Conservation (phyloP, 2,113 vertebrate genomes). For the Oryzias woworae region DNA sequence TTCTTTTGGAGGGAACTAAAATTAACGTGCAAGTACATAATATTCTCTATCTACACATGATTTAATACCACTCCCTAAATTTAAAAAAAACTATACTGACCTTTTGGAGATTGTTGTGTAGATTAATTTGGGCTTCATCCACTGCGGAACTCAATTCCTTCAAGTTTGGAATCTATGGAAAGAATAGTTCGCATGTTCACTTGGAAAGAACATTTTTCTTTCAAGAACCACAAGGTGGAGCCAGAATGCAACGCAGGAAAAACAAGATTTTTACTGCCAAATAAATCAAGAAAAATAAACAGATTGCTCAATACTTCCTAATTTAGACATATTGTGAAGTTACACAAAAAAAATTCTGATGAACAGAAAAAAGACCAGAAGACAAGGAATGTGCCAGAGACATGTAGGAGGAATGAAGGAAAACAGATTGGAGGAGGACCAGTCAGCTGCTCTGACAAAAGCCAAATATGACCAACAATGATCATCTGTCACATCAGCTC, state of each 20-base stretch:
- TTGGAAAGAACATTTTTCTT: constrained; percentile 1
- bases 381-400: constrained; percentile 2
- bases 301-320: background rate
- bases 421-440: constrained; percentile 37
- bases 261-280: background rate
- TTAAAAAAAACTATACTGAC: constrained; percentile 29
- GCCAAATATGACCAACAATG: constrained; percentile 7
- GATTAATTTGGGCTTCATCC: constrained; percentile 49
- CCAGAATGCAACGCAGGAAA: constrained; percentile 25
- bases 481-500: constrained; percentile 20
- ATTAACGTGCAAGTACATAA: too few relatives aligned
- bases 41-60: too few relatives aligned
- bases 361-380: background rate
- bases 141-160: constrained; percentile 44
- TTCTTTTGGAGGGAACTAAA: background rate
- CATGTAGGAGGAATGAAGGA: constrained; percentile 30
- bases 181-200: background rate
- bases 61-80: too few relatives aligned
- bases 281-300: background rate
- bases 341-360: background rate
- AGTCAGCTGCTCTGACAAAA: constrained; percentile 28
- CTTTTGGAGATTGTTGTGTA: constrained; percentile 47
- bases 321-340: background rate
- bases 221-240: constrained; percentile 40
- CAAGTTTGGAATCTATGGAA: constrained; percentile 48